Evolutionary conservation across 1,140 invertebrate species (phyloP), one percentile per base, ranked within the genome.

Genomic region (Ips typographus): DNA sequence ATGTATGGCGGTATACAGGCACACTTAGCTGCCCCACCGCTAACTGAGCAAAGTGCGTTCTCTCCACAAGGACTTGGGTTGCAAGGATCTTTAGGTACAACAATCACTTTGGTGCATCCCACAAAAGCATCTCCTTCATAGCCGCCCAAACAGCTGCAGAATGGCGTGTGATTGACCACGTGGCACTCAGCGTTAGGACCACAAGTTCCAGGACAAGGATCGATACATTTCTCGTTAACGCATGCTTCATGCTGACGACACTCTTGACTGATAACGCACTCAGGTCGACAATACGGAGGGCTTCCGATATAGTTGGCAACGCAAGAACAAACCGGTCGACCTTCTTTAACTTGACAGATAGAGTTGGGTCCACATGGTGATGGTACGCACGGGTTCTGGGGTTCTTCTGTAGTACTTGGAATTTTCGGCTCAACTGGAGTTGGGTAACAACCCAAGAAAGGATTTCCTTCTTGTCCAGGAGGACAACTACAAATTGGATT

Each of bases 321-420:
- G 75, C 91, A 94, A 3, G 90, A 92, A 76, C 91, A 92, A 0
- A 92, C 90, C 6, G 91, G 88, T 77, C 89, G 84, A 55, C 88
- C 86, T 78, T 91, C 87, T 81, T 89, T 89, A 49, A 93, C 85
- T 84, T 91, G 89, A 78, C 93, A 95, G 42, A 93, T 85, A 0
- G 93, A 94, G 81, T 94, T 92, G 7, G 91, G 88, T 60, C 92
- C 93, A 82, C 93, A 95, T 7, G 92, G 91, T 53, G 90, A 91
- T 43, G 91, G 90, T 51, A 85, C 79, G 77, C 93, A 95, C 38
- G 91, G 90, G 81, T 91, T 87, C 73, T 82, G 77, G 7, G 82
- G 78, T 38, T 82, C 78, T 36, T 78, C 78, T 72, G 83, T 79
- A 3, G 60, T 70, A 55, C 47, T 44, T 7, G 81, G 78, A 8